Conservation (phyloP, 2,113 vertebrate species). For the Clupea harengus region DNA sequence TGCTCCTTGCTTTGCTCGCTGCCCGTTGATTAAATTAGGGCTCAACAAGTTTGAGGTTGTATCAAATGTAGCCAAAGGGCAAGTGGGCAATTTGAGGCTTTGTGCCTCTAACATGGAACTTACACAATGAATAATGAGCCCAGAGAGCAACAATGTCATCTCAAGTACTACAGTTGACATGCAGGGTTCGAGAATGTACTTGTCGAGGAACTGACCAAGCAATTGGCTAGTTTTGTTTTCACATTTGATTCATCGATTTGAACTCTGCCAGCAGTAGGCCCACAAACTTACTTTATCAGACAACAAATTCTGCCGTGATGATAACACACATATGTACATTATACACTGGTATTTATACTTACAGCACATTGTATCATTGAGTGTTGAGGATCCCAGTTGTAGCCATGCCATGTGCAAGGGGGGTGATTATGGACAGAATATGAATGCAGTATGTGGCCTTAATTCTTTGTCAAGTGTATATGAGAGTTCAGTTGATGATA, state of each 20-base stretch:
- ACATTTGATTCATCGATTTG: background rate
- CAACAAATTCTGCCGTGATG: background rate
- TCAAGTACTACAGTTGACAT: background rate
- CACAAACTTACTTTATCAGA: background rate
- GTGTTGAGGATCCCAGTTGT: constrained; percentile 11
- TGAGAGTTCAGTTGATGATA: background rate
- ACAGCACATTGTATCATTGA: background rate
- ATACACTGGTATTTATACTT: background rate
- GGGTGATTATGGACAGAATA: background rate
- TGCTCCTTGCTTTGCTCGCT: too few relatives aligned
- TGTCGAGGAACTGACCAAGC: background rate
- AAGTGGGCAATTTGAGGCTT: background rate
- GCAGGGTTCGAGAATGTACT: background rate
- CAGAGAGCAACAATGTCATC: background rate
- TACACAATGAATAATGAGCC: constrained; percentile 2
- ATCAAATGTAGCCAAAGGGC: background rate
- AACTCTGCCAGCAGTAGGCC: background rate
- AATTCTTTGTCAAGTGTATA: constrained; percentile 13
- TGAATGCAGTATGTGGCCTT: constrained; percentile 17
- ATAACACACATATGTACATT: background rate
- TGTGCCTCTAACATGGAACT: background rate
- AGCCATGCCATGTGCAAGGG: constrained; percentile 8
- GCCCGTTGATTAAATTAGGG: too few relatives aligned
- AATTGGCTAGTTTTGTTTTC: background rate
- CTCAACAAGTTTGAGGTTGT: background rate